Base-by-base conservation (phyloP, 2,113 vertebrate species). In the Myotis davidii region DNA sequence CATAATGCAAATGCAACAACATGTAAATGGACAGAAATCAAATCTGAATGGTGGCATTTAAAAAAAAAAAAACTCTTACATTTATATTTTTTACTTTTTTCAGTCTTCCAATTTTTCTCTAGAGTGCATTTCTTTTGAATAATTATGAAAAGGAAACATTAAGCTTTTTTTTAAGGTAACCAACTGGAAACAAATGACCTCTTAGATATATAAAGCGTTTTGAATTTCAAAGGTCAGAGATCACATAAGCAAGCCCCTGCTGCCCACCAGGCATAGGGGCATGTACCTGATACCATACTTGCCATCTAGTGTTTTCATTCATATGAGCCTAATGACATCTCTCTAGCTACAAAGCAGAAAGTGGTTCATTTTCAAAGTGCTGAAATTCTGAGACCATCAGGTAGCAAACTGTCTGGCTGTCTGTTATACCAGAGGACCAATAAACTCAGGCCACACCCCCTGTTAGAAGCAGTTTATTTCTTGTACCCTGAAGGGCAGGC, bases 151-250 rank as follows among this genome's bases (percentile, higher is more conserved):
- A 34, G 9, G 76, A 86, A 79, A n/a, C 14, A 34, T 69, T 27
- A 84, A 77, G n/a, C 6, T 1, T 37, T 76, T 39, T 2, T 37
- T 67, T 69, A 94, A 79, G 39, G n/a, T 56, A 89, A 61, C 27
- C 85, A 59, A 82, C 25, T 73, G 45, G 48, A 85, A 92, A 73
- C n/a, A 82, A 92, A 67, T 81, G 74, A 52, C 8, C 9, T 85
- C 16, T 85, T 25, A 13, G 1, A 73, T 3, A 52, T 17, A 65
- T 5, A 4, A 52, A 64, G 59, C 61, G 11, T 69, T 32, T 32
- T 45, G 8, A 29, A 17, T 72, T 50, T 79, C 6, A 29, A 42
- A 29, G 17, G 34, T 67, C 29, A 84, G 29, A 59, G 45, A 61
- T 52, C 79, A 84, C 3, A 0, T 25, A 13, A 83, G 9, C 3